Percentiles rank a stretch among this genome's conserved stretches.
Evolutionary conservation across 2,888 invertebrate species (phyloP).

Genomic region (Cataglyphis rosenhaueri): DNA sequence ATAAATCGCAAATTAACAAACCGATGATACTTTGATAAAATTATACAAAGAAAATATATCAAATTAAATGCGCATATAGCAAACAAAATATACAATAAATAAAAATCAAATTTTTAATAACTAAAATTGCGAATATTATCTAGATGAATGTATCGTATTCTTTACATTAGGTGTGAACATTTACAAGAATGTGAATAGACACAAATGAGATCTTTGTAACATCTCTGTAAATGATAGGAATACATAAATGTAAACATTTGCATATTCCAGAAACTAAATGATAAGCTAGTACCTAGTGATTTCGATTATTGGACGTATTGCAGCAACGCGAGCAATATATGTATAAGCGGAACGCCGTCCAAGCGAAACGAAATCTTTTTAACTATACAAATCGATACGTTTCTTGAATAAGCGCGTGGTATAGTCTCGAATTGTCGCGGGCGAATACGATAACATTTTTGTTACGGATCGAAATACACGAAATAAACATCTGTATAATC

Average conservation of each 20-base stretch:
- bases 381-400: slow-evolving; percentile 15
- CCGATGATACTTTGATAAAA: background rate
- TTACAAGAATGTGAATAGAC: background rate
- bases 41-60: background rate
- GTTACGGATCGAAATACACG: background rate
- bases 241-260: slow-evolving; percentile 34
- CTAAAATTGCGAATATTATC: background rate
- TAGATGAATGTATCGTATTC: background rate
- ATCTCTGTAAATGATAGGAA: background rate
- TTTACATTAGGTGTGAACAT: background rate
- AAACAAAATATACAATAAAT: background rate
- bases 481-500: background rate
- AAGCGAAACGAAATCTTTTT: slow-evolving; percentile 38
- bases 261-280: background rate
- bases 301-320: background rate
- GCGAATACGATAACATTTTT: slow-evolving; percentile 6
- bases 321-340: background rate
- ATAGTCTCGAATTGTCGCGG: slow-evolving; percentile 1
- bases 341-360: slow-evolving; percentile 7
- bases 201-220: background rate
- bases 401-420: background rate
- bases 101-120: background rate
- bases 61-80: background rate
- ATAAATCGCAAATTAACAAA: background rate
- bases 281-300: background rate